Evolutionary conservation across 2,888 invertebrate genomes (phyloP).

Genomic region (Piscicola geometra): DNA sequence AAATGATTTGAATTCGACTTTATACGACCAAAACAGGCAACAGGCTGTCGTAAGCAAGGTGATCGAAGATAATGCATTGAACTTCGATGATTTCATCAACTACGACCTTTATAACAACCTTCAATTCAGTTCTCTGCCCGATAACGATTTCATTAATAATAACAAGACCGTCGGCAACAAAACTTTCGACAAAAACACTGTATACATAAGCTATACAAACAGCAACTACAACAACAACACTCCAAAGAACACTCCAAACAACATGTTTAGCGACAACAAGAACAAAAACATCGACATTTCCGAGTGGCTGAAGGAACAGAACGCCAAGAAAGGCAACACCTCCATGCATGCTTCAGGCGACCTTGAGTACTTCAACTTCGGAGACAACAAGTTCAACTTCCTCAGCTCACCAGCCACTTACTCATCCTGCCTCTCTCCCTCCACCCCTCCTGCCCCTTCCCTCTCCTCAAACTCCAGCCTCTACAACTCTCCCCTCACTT

Average conservation of each 20-base stretch:
- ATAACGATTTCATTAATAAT: too few species aligned
- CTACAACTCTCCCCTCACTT: neutral
- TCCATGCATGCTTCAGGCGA: neutral
- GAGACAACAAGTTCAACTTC: neutral
- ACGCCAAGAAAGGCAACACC: neutral
- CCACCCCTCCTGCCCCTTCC: neutral
- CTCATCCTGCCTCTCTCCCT: neutral
- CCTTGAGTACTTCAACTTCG: neutral
- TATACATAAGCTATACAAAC: too few species aligned
- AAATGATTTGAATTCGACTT: neutral
- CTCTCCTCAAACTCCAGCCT: neutral
- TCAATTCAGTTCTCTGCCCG: too few species aligned
- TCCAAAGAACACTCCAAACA: neutral
- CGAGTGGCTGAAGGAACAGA: conserved; percentile 5
- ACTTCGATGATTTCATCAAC: too few species aligned
- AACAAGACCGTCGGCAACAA: too few species aligned
- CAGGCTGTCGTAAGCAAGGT: too few species aligned
- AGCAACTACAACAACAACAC: neutral
- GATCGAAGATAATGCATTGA: neutral
- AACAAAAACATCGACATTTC: conserved; percentile 7
- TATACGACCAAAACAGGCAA: too few species aligned
- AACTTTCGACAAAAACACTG: neutral
- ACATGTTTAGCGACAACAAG: neutral
- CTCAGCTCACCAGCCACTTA: neutral
- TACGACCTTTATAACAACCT: too few species aligned